Base-by-base conservation (phyloP, 2,888 invertebrate genomes). In the Brenthis ino region DNA sequence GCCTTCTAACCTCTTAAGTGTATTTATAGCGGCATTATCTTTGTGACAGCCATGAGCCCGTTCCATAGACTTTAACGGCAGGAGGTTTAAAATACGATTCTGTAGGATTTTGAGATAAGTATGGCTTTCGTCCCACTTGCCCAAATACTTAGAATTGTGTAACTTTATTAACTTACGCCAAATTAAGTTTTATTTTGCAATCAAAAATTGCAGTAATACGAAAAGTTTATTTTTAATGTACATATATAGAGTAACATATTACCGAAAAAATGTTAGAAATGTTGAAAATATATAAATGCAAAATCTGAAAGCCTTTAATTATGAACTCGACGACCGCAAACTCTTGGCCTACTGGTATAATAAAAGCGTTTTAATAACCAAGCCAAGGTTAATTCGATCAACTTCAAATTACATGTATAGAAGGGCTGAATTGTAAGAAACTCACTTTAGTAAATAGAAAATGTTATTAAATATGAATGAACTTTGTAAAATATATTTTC, bases 1-100 rank as follows among this genome's bases (percentile, higher is more conserved):
- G 75, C 75, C 76, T 76, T 75, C 72, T 77, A 70, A 72, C 73
- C 72, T 65, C 67, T 70, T 74, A 72, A 71, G 64, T 74, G 67
- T 73, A 72, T 74, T 72, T 71, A 73, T 73, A 58, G 67, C 57
- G 67, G 70, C 65, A 64, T 75, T 73, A 74, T 76, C 74, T 75
- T 54, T 75, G 74, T 68, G 72, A 68, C 70, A 70, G 72, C 43
- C 54, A 13, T 20, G 48, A 68, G 55, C 57, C 51, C 51, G 51
- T 43, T 24, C 47, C 50, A 50, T 61, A 43, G 66, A 64, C 53
- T 61, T 68, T 58, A 70, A 64, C 65, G 72, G 57, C 8, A 33
- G 63, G 56, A 47, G 48, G 51, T 60, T 68, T 67, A 65, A 60
- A 69, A 55, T 56, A 63, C 51, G 24, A 50, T 63, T 65, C n/a